Evolutionary conservation across 2,113 vertebrate species (phyloP), one percentile per base, ranked within the genome.

Genomic region (Octodon degus): DNA sequence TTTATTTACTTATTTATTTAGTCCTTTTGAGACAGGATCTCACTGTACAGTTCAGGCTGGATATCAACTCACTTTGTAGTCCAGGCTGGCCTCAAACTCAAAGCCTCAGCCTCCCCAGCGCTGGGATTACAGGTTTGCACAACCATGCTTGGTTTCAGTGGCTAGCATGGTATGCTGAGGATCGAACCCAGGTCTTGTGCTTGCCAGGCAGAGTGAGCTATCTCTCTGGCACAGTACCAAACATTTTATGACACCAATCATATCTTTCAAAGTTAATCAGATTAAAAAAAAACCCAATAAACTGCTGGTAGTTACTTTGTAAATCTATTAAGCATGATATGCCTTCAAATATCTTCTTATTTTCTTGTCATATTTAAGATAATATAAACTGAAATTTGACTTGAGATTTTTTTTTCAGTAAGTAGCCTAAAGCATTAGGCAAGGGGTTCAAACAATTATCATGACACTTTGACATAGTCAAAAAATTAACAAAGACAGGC

Each of bases 381-480:
- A 68, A 63, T 19, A 79, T 24, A 67, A 82, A 89, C 25, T 82
- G 1, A 81, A 72, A 89, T 89, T 93, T 86, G 12, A 67, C 67
- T 84, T 91, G 19, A 86, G 79, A 82, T 7, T 70, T 72, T 72
- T 87, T 96, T 86, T 96, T 86, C 50, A 81, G 25, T 19, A 85
- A 84, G 53, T 90, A 11, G 90, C 37, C 8, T 92, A 43, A 85
- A 62, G 37, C 43, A 90, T 68, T 17, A 50, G 14, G 27, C 7
- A 76, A 76, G 24, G 10, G 10, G 24, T 43, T 43, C 72, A 50
- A 50, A 50, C 6, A 79, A 79, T 79, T 79, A 30, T 79, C 0
- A 19, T 60, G 27, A 14, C 4, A 91, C 37, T 62, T 76, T 89
- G 40, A 93, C 7, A 90, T 47, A 68, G n/a, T 77, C 2, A 90